Evolutionary conservation across 1,140 invertebrate species (phyloP), one percentile per base, ranked within the genome.

Genomic region (Thaumetopoea pityocampa): DNA sequence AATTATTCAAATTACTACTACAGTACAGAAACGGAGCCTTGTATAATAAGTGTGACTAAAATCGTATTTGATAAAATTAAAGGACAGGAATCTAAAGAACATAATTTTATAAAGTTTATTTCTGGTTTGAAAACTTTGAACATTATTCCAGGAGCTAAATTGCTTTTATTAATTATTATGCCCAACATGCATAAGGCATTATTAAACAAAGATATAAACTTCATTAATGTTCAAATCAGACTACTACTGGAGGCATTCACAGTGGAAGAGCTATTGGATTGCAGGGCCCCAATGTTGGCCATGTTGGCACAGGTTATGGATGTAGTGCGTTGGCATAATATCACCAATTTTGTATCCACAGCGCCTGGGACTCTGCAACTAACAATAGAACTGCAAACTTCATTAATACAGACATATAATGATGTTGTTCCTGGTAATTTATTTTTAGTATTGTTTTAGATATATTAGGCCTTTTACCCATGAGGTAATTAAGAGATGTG

Each of bases 91-190:
- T 24, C 17, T 3, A 61, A 67, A 23, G 30, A 54, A 41, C 47
- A 57, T 3, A 71, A 74, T 50, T 67, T 74, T 29, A 51, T 78
- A 30, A 50, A 50, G 10, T 81, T 83, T 47, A 44, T 78, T 4
- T 48, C 35, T 47, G 50, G 27, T 4, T 29, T 83, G 20, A 79
- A 76, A 36, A 32, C 27, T 8, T 9, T 28, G 36, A 42, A 66
- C 30, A 50, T 69, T 27, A 52, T 81, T 17, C 43, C 66, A 17
- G 58, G 50, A 6, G 17, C 57, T 23, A 73, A 73, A 16, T 53
- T 84, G 18, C 34, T 81, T 8, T 42, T 81, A 17, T 52, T 74
- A 15, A 57, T 81, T 23, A 67, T 80, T 14, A 81, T 84, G 77
- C 77, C 80, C 7, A 58, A 57, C 22, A 48, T 84, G 11, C 69